Percentiles rank a stretch among this genome's conserved stretches.
Evolutionary conservation across 2,888 invertebrate genomes (phyloP).

Genomic region (Epirrhoe alternata): DNA sequence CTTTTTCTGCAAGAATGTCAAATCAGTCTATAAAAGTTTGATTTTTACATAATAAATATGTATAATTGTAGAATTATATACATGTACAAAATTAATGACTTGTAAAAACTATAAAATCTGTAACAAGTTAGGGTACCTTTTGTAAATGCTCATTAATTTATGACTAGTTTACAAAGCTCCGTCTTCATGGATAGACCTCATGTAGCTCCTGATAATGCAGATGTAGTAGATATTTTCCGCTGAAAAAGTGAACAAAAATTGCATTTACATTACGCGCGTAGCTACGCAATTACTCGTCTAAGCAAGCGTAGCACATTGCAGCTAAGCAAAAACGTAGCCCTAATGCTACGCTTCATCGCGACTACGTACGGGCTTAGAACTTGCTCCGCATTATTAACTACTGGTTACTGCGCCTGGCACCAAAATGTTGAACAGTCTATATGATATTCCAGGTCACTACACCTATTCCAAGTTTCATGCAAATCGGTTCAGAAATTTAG

Average conservation of each 20-base stretch:
- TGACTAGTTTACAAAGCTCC: conserved; percentile 68
- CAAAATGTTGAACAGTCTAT: no score
- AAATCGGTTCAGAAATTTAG: no score
- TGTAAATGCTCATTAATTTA: neutral
- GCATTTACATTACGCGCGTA: neutral
- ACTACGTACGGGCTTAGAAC: no score
- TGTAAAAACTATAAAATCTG: neutral
- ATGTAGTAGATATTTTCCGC: conserved; percentile 79
- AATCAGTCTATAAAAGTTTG: conserved; percentile 12
- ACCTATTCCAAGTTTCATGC: no score
- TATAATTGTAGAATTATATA: neutral
- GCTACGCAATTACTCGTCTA: neutral
- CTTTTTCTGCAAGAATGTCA: neutral
- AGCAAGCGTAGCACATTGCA: no score
- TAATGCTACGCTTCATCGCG: no score
- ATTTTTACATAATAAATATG: neutral
- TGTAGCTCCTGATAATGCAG: conserved; percentile 75
- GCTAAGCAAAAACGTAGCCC: no score
- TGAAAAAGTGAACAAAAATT: conserved; percentile 48
- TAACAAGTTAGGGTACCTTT: neutral
- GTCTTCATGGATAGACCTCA: conserved; percentile 78
- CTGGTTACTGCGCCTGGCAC: no score
- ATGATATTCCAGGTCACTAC: no score
- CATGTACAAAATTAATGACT: neutral
- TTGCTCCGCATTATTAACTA: no score